Conservation (phyloP, 2,113 vertebrate species). For the Serinus canaria region DNA sequence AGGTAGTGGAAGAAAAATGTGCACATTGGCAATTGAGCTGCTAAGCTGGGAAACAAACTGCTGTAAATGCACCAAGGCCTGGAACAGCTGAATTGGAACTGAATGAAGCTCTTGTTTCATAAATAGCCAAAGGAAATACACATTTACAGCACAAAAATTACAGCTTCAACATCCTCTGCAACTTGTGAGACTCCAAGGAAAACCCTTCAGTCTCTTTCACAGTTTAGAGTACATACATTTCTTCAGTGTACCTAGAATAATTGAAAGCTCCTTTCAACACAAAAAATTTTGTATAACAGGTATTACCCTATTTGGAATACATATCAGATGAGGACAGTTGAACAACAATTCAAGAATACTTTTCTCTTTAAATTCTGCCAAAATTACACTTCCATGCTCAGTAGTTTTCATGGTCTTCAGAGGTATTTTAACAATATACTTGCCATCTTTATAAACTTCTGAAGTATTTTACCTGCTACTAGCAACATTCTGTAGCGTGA, state of each 20-base stretch:
- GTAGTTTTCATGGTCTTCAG: neutral
- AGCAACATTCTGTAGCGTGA: neutral
- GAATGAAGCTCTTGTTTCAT: neutral
- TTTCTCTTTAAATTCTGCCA: neutral
- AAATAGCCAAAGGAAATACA: neutral
- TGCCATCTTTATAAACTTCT: neutral
- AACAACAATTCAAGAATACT: neutral
- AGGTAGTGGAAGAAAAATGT: rapidly evolving
- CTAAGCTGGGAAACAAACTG: neutral
- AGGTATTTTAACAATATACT: neutral
- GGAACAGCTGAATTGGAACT: neutral
- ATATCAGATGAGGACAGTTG: rapidly evolving
- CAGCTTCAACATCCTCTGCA: neutral
- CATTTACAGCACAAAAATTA: neutral
- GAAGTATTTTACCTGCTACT: neutral
- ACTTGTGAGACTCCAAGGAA: neutral
- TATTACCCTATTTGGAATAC: neutral
- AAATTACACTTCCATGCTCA: neutral
- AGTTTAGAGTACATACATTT: neutral
- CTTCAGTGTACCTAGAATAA: neutral
- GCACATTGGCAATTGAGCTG: neutral
- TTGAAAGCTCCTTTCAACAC: neutral
- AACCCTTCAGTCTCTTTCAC: neutral
- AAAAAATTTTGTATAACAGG: neutral
- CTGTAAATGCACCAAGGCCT: neutral